Evolutionary conservation across 2,888 invertebrate genomes (phyloP).

Genomic region (Noctua janthe): DNA sequence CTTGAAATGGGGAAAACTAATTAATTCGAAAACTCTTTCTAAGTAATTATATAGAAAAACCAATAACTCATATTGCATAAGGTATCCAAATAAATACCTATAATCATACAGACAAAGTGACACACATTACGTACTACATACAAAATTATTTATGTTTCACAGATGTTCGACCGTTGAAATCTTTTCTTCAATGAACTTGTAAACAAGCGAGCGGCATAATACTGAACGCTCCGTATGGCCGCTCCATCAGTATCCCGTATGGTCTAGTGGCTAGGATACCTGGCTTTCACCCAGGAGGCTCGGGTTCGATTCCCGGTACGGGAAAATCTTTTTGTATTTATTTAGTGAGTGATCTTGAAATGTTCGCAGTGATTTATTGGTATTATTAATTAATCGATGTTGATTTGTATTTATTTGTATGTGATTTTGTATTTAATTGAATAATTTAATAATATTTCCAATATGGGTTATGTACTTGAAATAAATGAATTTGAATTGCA

Average conservation of each 20-base stretch:
- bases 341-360: neutral
- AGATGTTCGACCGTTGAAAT: slow-evolving; percentile 71
- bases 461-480: too few relatives aligned
- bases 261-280: slow-evolving; percentile 93
- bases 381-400: too few relatives aligned
- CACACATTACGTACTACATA: neutral
- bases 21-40: neutral
- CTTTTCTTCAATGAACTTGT: slow-evolving; percentile 68
- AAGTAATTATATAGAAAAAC: neutral
- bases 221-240: neutral
- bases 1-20: slow-evolving; percentile 13
- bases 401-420: too few relatives aligned
- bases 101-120: neutral
- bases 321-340: slow-evolving; percentile 80
- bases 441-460: too few relatives aligned
- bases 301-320: slow-evolving; percentile 94
- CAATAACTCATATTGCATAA: neutral
- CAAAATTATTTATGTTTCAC: neutral
- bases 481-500: too few relatives aligned
- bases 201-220: neutral
- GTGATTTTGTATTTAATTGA: too few relatives aligned
- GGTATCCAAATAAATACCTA: neutral
- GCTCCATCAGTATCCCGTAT: slow-evolving; percentile 84
- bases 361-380: too few relatives aligned
- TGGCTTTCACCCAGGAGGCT: slow-evolving; percentile 94